phyloP scores from a whole-genome alignment of 2,888 invertebrate genomes.

The Elegia similella region DNA sequence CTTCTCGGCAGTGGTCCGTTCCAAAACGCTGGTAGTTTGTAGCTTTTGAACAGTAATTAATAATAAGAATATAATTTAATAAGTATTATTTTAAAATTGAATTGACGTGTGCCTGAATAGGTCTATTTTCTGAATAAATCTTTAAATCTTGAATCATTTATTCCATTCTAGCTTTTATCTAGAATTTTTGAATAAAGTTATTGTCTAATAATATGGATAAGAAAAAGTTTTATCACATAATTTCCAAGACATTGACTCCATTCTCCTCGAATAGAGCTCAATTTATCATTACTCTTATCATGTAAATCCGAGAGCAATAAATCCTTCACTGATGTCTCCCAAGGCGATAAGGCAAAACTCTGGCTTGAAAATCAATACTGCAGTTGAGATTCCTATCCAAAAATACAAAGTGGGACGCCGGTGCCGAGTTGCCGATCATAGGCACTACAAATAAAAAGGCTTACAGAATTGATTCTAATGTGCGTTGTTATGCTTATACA shows the following conservation, averaged over 20 bases:
- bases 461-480: neutral
- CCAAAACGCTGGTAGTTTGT: no score
- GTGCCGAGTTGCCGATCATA: conserved; percentile 23
- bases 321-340: conserved; percentile 15
- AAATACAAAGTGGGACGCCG: conserved; percentile 11
- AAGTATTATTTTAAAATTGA: no score
- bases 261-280: conserved; percentile 12
- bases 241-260: conserved; percentile 8
- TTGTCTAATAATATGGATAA: neutral
- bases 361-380: conserved; percentile 13
- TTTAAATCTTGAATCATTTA: no score
- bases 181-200: no score
- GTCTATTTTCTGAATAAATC: no score
- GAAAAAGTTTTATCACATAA: conserved; percentile 5
- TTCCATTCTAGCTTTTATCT: no score
- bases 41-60: no score
- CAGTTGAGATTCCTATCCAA: conserved; percentile 12
- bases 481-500: no score
- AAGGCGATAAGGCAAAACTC: conserved; percentile 9
- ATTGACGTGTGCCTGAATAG: no score
- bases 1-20: no score
- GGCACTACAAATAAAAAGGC: conserved; percentile 27
- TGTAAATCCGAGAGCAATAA: conserved; percentile 13
- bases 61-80: no score
- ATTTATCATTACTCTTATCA: conserved; percentile 15